Evolutionary conservation across 1,140 invertebrate genomes (phyloP).

Genomic region (Pseudomyrmex pallidus): DNA sequence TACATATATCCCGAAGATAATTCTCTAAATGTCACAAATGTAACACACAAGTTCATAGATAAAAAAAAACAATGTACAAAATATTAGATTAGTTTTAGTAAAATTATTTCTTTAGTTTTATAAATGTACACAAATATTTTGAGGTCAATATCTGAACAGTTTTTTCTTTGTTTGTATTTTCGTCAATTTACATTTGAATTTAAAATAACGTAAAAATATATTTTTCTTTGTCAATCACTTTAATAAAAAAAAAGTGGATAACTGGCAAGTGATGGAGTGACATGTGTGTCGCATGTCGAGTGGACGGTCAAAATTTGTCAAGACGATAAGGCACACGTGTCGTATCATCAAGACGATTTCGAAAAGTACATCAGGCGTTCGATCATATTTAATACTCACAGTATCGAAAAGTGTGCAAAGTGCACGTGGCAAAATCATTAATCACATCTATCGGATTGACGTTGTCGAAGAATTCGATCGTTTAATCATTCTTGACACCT

Average conservation of each 20-base stretch:
- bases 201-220: background rate
- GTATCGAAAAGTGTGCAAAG: slow-evolving; percentile 38
- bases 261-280: background rate
- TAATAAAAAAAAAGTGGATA: background rate
- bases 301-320: slow-evolving; percentile 36
- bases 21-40: no score
- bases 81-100: no score
- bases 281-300: background rate
- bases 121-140: no score
- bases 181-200: background rate
- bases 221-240: background rate
- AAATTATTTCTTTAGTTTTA: no score
- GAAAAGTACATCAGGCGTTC: background rate
- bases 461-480: slow-evolving; percentile 58
- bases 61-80: no score
- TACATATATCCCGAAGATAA: no score
- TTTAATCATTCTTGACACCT: slow-evolving; percentile 67
- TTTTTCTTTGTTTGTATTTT: no score
- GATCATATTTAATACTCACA: slow-evolving; percentile 9
- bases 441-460: slow-evolving; percentile 37
- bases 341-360: slow-evolving; percentile 14
- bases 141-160: no score
- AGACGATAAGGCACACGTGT: background rate
- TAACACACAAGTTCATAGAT: no score
- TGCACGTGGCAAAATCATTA: slow-evolving; percentile 39